A percentile compares a stretch with the other conserved stretches of the same genome.
Conservation (phyloP, 2,797 vertebrate species). For the Coilia nasus region DNA sequence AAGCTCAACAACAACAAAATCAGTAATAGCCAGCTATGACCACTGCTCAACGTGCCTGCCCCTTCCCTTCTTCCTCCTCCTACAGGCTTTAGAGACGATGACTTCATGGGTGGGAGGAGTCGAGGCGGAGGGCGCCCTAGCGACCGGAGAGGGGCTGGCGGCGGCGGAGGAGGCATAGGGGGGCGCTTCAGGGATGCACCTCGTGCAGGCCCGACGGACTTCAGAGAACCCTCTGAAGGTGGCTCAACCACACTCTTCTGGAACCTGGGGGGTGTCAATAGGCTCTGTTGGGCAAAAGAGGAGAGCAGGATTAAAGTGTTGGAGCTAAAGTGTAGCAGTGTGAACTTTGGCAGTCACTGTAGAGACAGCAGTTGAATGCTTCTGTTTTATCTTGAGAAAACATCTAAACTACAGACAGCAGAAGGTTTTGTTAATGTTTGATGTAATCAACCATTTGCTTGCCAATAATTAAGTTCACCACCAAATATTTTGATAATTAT, state of each 20-base stretch:
- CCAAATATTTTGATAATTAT: too few species aligned
- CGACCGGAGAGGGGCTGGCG: constrained; percentile 78
- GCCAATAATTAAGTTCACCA: too few species aligned
- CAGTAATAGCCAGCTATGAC: not conserved
- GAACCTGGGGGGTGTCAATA: not conserved
- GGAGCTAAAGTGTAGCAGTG: not conserved
- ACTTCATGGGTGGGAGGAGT: constrained; percentile 86
- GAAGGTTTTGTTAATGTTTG: not conserved
- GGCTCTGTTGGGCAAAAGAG: not conserved
- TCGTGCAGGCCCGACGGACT: constrained; percentile 84
- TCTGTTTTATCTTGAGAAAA: not conserved
- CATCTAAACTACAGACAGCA: not conserved
- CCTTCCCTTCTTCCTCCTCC: not conserved
- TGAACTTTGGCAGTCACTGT: not conserved
- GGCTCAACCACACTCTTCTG: constrained; percentile 35
- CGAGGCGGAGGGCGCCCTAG: constrained; percentile 84
- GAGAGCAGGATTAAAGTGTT: not conserved
- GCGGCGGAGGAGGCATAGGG: constrained; percentile 48
- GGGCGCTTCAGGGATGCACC: constrained; percentile 90
- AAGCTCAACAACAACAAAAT: not conserved
- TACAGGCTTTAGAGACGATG: constrained; percentile 88
- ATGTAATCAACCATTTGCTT: too few species aligned
- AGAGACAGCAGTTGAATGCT: not conserved
- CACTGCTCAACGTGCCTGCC: not conserved
- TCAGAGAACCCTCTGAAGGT: constrained; percentile 98